Conservation (phyloP, 1,140 invertebrate species). For the Adelges cooleyi region DNA sequence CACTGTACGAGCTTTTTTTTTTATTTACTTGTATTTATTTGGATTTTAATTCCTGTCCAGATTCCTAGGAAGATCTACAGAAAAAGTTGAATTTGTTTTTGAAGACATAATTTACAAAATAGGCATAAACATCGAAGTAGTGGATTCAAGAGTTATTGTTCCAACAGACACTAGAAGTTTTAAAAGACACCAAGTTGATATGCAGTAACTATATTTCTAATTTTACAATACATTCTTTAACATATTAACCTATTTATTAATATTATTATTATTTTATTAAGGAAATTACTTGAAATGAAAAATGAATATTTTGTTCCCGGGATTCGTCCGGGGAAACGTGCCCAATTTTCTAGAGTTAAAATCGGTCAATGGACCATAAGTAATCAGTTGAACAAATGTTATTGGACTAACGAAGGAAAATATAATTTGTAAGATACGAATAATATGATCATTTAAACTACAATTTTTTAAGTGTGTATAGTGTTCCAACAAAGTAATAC, state of each 20-base stretch:
- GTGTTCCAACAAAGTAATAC: no score
- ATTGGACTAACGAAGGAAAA: neutral
- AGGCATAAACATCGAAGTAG: conserved; percentile 10
- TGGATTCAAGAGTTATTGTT: neutral
- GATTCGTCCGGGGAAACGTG: neutral
- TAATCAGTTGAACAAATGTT: neutral
- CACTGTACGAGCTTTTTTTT: no score
- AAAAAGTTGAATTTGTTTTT: conserved; percentile 14
- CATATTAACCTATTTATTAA: no score
- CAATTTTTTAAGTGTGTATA: no score
- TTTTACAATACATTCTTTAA: no score
- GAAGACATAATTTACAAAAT: conserved; percentile 15
- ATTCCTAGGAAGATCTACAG: conserved; percentile 12
- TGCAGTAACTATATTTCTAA: no score
- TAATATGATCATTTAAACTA: no score
- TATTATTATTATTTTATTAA: neutral
- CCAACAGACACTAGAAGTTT: neutral
- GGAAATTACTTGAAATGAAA: neutral
- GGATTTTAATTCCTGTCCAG: neutral
- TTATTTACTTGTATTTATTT: no score
- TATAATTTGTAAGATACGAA: neutral
- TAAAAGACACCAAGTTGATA: neutral
- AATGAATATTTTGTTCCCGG: conserved; percentile 7
- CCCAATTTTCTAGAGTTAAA: neutral
- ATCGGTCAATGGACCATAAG: neutral